Percentiles rank a stretch among this genome's conserved stretches.
These are phyloP conservation scores for Eucidaris tribuloides DNA, from an alignment of 35 echinoderm and acorn worm genomes.

Conservation along the genomic window DNA sequence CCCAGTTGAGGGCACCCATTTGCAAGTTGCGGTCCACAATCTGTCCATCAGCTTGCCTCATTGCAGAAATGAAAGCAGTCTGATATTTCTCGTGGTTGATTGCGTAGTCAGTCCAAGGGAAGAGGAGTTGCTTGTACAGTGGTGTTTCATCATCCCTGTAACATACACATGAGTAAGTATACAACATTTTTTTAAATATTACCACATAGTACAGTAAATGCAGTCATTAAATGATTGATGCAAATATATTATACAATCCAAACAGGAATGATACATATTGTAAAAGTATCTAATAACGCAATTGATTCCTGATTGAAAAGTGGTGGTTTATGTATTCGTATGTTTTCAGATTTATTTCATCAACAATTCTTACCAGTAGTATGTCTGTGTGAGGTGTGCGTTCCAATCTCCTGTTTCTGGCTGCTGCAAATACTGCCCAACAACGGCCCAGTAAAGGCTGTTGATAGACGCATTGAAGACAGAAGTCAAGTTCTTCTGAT, in stretches of 20 bases:
- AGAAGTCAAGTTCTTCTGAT: conserved; percentile 65
- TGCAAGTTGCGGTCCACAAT: neutral
- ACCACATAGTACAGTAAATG: too few species aligned
- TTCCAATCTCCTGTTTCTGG: conserved; percentile 41
- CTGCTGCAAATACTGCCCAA: conserved; percentile 53
- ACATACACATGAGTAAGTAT: too few species aligned
- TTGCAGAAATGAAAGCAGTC: neutral
- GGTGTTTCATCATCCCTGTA: conserved; percentile 93
- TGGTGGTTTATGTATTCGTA: too few species aligned
- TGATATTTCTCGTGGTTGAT: conserved; percentile 91
- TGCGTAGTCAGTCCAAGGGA: conserved; percentile 55
- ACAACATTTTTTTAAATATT: too few species aligned
- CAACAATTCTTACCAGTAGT: conserved; percentile 82
- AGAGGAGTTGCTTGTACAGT: conserved; percentile 75
- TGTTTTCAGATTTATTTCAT: too few species aligned
- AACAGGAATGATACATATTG: too few species aligned
- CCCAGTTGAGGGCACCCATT: neutral
- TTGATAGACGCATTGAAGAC: conserved; percentile 82
- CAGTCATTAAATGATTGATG: too few species aligned
- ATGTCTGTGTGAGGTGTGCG: conserved; percentile 74
- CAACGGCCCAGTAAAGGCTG: conserved; percentile 56
- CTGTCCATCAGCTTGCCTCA: neutral
- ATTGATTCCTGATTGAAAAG: too few species aligned
- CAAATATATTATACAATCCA: too few species aligned
- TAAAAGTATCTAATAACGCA: too few species aligned